These are phyloP conservation scores for Grallaria varia DNA, from an alignment of 2,113 vertebrate genomes.

Conservation along the genomic window DNA sequence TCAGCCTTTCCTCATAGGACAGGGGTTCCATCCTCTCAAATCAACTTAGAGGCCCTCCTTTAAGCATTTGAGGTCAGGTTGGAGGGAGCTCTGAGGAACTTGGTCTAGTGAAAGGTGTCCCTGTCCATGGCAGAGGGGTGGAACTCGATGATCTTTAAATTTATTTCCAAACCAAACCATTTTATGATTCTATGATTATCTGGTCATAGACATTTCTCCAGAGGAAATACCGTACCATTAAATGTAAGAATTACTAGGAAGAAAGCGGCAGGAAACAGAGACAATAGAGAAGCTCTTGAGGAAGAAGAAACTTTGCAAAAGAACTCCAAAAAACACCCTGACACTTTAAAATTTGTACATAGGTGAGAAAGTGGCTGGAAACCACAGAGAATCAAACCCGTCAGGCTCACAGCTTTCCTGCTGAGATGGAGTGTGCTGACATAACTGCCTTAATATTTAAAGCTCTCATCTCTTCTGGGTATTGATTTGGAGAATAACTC, in stretches of 20 bases:
- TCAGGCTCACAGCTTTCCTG: neutral
- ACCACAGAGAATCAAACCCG: neutral
- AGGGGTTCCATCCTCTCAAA: neutral
- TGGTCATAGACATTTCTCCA: neutral
- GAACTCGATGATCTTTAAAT: neutral
- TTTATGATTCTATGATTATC: neutral
- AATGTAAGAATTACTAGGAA: neutral
- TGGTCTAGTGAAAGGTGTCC: neutral
- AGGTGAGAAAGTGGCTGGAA: neutral
- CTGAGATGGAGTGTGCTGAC: neutral
- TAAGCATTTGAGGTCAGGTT: neutral
- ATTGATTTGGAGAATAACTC: slow-evolving; percentile 40
- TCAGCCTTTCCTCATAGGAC: neutral
- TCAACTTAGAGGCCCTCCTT: neutral
- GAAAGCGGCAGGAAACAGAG: neutral
- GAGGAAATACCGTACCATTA: neutral
- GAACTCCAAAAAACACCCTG: accelerated
- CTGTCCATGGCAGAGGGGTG: neutral
- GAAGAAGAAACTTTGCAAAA: neutral
- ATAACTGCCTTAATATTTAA: slow-evolving; percentile 42
- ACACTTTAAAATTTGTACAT: neutral
- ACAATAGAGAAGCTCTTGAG: neutral
- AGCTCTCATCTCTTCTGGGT: slow-evolving; percentile 23
- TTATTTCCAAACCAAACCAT: too few species aligned
- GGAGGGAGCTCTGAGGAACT: neutral